Evolutionary conservation across 2,113 vertebrate species (phyloP).

Genomic region (Hippolais icterina): DNA sequence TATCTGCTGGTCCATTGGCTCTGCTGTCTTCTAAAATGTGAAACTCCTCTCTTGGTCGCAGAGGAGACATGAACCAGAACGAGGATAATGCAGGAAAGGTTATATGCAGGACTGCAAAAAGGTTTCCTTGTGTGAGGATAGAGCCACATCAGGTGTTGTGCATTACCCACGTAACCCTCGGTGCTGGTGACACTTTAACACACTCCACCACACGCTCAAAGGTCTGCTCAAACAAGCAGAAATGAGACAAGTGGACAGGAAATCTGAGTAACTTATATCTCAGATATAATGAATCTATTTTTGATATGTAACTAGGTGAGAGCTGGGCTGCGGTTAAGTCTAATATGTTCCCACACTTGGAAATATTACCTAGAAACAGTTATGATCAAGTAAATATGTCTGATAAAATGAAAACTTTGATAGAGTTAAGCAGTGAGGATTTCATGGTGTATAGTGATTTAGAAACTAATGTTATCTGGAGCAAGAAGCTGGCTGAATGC

Average conservation of each 20-base stretch:
- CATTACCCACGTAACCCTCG: not conserved
- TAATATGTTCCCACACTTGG: not conserved
- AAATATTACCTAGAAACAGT: not conserved
- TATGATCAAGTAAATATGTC: not conserved
- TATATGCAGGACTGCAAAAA: not conserved
- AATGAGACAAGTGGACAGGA: not conserved
- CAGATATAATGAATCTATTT: not conserved
- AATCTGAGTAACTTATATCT: not conserved
- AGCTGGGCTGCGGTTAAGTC: not conserved
- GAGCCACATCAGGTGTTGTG: not conserved
- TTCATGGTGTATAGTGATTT: not conserved
- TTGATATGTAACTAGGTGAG: not conserved
- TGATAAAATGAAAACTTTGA: not conserved
- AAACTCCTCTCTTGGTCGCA: not conserved
- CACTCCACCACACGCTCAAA: not conserved
- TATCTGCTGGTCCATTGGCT: not conserved
- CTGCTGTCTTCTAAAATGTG: not conserved
- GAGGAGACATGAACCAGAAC: not conserved
- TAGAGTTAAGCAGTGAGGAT: not conserved
- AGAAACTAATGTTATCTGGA: not conserved
- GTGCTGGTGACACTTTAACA: not conserved
- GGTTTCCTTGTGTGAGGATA: not conserved
- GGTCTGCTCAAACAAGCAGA: not conserved
- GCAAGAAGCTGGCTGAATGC: not conserved
- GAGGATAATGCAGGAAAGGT: not conserved